Percentiles rank a stretch among this genome's conserved stretches.
phyloP scores from a whole-genome alignment of 2,113 vertebrate genomes.

The Haemorhous mexicanus region DNA sequence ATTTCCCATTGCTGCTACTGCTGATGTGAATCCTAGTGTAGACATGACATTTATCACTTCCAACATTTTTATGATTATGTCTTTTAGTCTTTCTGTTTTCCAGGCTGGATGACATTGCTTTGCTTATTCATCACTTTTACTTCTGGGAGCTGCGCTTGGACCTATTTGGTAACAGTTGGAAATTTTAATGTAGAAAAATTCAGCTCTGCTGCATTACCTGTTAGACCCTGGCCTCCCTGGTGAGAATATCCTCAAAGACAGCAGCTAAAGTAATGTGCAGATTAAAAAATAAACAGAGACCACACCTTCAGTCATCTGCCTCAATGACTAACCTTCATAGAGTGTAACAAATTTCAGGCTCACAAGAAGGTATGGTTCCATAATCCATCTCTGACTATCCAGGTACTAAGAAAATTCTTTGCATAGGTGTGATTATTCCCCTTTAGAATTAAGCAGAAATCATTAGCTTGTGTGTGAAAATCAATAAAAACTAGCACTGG shows the following conservation, averaged over 20 bases:
- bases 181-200: background rate
- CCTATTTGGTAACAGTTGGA: background rate
- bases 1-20: background rate
- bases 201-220: background rate
- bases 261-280: background rate
- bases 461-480: background rate
- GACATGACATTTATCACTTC: background rate
- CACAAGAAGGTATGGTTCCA: background rate
- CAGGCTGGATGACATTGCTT: background rate
- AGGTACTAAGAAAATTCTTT: background rate
- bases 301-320: background rate
- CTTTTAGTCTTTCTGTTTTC: background rate
- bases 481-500: background rate
- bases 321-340: background rate
- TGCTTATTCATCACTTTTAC: constrained; percentile 27
- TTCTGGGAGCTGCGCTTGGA: background rate
- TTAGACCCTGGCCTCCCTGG: background rate
- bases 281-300: constrained; percentile 2
- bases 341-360: background rate
- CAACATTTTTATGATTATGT: background rate
- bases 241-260: background rate
- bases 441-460: background rate
- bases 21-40: background rate
- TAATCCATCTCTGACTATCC: background rate
- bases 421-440: background rate